Percentiles rank a stretch among this genome's conserved stretches.
phyloP scores from a whole-genome alignment of 2,797 vertebrate species.

The Etheostoma perlongum region DNA sequence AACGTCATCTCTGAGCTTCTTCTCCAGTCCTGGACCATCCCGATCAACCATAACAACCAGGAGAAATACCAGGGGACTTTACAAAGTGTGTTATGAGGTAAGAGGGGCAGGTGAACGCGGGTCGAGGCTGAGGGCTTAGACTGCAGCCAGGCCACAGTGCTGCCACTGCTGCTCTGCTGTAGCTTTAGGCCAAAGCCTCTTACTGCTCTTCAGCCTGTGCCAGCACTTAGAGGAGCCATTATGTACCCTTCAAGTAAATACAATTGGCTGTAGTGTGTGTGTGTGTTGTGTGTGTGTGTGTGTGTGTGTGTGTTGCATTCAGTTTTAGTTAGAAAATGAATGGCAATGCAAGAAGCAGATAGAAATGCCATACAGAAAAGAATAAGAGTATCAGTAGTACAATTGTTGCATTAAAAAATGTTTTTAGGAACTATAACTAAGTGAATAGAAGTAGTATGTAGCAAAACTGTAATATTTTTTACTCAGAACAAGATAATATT shows the following conservation, averaged over 20 bases:
- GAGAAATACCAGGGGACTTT: constrained; percentile 14
- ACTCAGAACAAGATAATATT: not conserved
- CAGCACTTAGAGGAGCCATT: constrained; percentile 70
- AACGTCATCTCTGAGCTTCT: constrained; percentile 1
- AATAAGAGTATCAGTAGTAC: not conserved
- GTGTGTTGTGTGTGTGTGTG: constrained; percentile 1
- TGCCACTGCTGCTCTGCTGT: constrained; percentile 59
- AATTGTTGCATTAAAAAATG: not conserved
- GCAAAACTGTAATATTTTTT: too few relatives aligned
- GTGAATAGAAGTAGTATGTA: not conserved
- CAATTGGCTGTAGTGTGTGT: not conserved
- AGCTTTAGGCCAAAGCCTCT: constrained; percentile 87
- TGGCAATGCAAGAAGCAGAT: not conserved
- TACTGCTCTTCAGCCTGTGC: constrained; percentile 70
- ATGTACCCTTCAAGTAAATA: constrained; percentile 36
- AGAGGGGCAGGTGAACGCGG: constrained; percentile 58
- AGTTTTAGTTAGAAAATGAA: not conserved
- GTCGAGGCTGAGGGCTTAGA: constrained; percentile 59
- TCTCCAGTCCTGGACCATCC: not conserved
- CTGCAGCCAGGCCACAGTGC: constrained; percentile 59
- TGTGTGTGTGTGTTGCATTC: constrained; percentile 5
- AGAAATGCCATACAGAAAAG: not conserved
- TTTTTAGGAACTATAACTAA: not conserved
- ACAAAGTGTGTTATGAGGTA: constrained; percentile 69
- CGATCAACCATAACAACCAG: not conserved